These are phyloP conservation scores for Conops quadrifasciatus DNA, from an alignment of 2,888 invertebrate genomes.

Conservation along the genomic window DNA sequence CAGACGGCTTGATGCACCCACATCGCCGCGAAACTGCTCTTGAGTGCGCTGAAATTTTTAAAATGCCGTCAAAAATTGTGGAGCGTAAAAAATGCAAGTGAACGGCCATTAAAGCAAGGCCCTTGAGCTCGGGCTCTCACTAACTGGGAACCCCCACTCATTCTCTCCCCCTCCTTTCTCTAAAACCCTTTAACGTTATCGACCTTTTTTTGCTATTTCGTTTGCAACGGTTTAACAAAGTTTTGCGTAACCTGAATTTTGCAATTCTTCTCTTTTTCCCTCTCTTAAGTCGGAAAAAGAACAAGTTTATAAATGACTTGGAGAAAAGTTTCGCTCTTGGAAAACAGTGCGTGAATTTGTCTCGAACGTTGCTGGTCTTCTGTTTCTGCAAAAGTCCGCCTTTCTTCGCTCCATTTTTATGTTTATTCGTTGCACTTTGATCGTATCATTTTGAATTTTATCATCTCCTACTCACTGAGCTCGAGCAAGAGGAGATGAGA, in stretches of 20 bases:
- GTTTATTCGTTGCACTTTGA: too few relatives aligned
- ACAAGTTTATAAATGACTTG: neutral
- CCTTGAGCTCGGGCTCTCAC: neutral
- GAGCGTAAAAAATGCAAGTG: slow-evolving; percentile 28
- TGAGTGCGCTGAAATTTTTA: slow-evolving; percentile 18
- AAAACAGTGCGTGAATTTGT: slow-evolving; percentile 10
- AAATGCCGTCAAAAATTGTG: slow-evolving; percentile 28
- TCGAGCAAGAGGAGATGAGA: too few relatives aligned
- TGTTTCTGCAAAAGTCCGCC: neutral
- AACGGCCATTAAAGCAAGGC: slow-evolving; percentile 5
- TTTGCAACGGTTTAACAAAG: neutral
- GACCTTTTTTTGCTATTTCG: too few relatives aligned
- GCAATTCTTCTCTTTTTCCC: neutral
- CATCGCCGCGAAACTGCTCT: neutral
- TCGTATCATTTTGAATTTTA: too few relatives aligned
- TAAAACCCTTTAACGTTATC: too few relatives aligned
- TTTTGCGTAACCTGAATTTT: slow-evolving; percentile 15
- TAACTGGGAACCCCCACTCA: neutral
- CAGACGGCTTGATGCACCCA: neutral
- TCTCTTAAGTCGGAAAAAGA: neutral
- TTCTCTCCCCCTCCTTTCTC: neutral
- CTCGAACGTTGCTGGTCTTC: neutral
- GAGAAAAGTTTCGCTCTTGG: neutral
- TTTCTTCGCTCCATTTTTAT: neutral
- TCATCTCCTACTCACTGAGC: too few relatives aligned